phyloP scores from a whole-genome alignment of 1,140 invertebrate genomes.

The Panagrolaimus sp. region DNA sequence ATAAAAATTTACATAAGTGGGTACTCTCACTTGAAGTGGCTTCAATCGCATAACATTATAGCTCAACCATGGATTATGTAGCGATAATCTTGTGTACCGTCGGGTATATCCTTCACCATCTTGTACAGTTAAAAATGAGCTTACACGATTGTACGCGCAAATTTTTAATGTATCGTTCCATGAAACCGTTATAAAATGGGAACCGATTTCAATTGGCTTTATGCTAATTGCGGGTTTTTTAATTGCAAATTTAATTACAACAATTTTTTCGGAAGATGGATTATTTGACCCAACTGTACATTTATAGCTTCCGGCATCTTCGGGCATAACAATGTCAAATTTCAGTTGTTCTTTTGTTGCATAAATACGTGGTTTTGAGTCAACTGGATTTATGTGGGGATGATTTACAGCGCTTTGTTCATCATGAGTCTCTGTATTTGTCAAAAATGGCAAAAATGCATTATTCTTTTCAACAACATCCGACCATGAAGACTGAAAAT shows the following conservation, averaged over 20 bases:
- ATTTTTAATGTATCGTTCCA: constrained; percentile 42
- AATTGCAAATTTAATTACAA: background rate
- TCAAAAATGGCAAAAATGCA: constrained; percentile 9
- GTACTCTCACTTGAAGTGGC: constrained; percentile 33
- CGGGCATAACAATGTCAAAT: constrained; percentile 17
- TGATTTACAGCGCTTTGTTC: background rate
- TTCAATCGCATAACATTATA: constrained; percentile 51
- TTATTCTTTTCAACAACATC: background rate
- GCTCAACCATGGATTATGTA: constrained; percentile 51
- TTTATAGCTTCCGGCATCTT: background rate
- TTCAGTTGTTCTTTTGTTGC: constrained; percentile 21
- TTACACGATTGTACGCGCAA: constrained; percentile 22
- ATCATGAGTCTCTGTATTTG: background rate
- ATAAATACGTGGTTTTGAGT: constrained; percentile 14
- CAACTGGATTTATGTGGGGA: background rate
- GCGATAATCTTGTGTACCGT: constrained; percentile 46
- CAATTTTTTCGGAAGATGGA: background rate
- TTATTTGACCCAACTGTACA: background rate
- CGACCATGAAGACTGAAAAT: background rate
- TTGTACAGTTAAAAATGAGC: constrained; percentile 28
- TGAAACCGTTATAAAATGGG: constrained; percentile 46
- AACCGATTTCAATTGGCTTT: constrained; percentile 45
- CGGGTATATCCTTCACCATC: constrained; percentile 28
- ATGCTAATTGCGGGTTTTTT: constrained; percentile 1
- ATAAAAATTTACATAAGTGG: no score